These are phyloP conservation scores for Plagodis dolabraria DNA, from an alignment of 2,888 invertebrate species.

Conservation along the genomic window DNA sequence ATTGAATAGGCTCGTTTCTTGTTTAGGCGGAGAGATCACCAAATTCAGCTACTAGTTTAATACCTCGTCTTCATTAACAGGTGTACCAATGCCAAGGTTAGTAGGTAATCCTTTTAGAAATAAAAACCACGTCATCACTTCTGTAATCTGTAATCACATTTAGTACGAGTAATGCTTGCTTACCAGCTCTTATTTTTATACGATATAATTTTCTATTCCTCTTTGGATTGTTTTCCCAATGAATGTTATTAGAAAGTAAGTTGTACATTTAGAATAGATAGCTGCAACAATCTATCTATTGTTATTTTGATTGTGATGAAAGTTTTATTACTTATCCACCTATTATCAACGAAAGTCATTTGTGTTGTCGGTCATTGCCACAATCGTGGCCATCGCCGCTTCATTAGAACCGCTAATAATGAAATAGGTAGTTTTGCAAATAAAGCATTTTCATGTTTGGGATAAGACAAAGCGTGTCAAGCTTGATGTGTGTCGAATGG, in stretches of 20 bases:
- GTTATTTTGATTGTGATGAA: conserved; percentile 15
- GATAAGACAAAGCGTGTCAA: conserved; percentile 2
- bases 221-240: conserved; percentile 5
- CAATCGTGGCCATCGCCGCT: conserved; percentile 1
- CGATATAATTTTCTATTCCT: background rate
- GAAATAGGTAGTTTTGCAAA: conserved; percentile 11
- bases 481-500: conserved; percentile 7
- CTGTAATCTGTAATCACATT: background rate
- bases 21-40: conserved; percentile 33
- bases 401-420: conserved; percentile 9
- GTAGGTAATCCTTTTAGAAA: conserved; percentile 10
- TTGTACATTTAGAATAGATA: background rate
- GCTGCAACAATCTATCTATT: conserved; percentile 1
- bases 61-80: conserved; percentile 17
- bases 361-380: conserved; percentile 1
- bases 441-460: conserved; percentile 9
- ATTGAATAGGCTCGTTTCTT: conserved; percentile 17
- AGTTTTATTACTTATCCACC: conserved; percentile 15
- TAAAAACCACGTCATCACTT: conserved; percentile 13
- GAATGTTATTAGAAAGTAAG: conserved; percentile 5
- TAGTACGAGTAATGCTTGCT: too few species aligned
- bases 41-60: conserved; percentile 25
- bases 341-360: conserved; percentile 15
- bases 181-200: too few species aligned
- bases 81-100: conserved; percentile 34